phyloP scores from a whole-genome alignment of 2,113 vertebrate genomes.

The Sialia sialis region DNA sequence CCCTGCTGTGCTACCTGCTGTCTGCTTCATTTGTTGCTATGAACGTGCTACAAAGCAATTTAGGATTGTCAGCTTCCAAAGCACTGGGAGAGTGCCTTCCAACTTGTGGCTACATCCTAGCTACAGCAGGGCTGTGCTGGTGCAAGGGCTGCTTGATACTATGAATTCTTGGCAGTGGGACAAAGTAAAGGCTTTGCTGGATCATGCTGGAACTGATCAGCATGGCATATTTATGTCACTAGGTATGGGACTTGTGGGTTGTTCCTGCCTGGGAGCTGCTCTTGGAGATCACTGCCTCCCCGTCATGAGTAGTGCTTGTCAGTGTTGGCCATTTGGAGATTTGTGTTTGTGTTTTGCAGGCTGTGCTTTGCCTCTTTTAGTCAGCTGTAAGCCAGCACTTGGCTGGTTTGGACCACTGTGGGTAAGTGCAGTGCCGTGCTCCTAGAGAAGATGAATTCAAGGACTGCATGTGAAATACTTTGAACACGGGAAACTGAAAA shows the following conservation, averaged over 20 bases:
- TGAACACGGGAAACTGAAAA: neutral
- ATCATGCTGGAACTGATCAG: neutral
- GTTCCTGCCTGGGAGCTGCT: neutral
- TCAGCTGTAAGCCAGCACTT: neutral
- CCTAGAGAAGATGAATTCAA: neutral
- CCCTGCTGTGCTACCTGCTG: neutral
- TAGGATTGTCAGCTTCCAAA: neutral
- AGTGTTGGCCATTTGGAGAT: neutral
- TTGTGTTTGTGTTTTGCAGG: neutral
- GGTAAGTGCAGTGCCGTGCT: neutral
- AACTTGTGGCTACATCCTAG: neutral
- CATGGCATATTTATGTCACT: constrained; percentile 26
- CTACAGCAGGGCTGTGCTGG: neutral
- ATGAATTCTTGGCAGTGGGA: neutral
- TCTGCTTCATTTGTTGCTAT: neutral
- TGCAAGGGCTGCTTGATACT: neutral
- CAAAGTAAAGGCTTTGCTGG: neutral
- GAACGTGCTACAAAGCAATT: neutral
- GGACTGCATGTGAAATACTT: neutral
- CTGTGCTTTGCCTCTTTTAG: neutral
- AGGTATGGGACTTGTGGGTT: neutral
- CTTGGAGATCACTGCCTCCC: neutral
- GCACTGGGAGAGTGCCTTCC: neutral
- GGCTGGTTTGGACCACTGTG: neutral
- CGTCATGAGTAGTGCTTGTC: neutral